Evolutionary conservation across 2,113 vertebrate species (phyloP).

Genomic region (Sclerurus mexicanus): DNA sequence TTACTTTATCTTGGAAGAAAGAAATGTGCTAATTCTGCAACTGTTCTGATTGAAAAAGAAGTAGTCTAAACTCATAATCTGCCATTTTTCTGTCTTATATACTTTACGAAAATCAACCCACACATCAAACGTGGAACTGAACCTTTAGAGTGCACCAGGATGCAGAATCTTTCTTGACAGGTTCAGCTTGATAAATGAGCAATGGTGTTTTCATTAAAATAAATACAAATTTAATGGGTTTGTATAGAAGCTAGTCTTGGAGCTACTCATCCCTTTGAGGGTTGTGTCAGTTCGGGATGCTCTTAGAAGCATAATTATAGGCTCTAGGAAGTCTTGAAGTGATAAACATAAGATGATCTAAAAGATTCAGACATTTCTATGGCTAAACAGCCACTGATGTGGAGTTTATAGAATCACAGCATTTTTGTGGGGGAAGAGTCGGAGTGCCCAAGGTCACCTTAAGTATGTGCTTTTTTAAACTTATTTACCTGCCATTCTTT

Average conservation of each 20-base stretch:
- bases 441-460: neutral
- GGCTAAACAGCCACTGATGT: neutral
- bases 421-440: neutral
- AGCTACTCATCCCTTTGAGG: neutral
- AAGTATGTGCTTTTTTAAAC: neutral
- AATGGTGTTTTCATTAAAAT: neutral
- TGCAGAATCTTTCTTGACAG: neutral
- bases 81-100: neutral
- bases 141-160: neutral
- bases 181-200: neutral
- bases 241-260: neutral
- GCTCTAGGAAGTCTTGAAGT: neutral
- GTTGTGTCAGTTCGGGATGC: neutral
- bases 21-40: neutral
- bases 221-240: neutral
- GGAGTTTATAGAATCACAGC: neutral
- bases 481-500: neutral
- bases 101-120: neutral
- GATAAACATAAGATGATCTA: neutral
- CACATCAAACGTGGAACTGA: neutral
- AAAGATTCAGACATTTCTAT: neutral
- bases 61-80: neutral
- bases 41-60: neutral
- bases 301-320: neutral
- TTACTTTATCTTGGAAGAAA: neutral